A percentile compares a stretch with the other conserved stretches of the same genome.
Conservation (phyloP, 2,113 vertebrate species). For the Gopherus flavomarginatus region DNA sequence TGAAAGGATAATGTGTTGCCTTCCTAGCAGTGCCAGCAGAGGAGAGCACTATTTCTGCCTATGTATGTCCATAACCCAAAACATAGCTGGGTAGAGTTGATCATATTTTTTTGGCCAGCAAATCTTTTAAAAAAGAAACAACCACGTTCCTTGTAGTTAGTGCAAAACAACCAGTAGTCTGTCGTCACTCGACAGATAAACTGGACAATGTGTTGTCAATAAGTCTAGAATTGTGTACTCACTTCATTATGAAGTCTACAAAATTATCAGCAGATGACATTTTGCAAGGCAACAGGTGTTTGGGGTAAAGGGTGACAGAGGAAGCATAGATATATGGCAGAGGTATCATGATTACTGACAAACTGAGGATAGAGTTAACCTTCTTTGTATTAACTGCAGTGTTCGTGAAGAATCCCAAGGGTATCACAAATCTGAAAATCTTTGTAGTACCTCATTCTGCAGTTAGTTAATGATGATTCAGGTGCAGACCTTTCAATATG, state of each 20-base stretch:
- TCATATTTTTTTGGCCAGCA: rapidly evolving
- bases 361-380: not conserved
- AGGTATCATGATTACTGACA: not conserved
- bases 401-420: not conserved
- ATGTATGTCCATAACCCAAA: rapidly evolving
- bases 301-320: not conserved
- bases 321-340: not conserved
- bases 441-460: not conserved
- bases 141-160: not conserved
- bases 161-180: not conserved
- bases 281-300: conserved; percentile 24
- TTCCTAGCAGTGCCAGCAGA: not conserved
- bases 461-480: not conserved
- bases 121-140: not conserved
- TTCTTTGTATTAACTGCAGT: not conserved
- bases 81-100: not conserved
- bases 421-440: not conserved
- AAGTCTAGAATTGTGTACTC: not conserved
- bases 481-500: not conserved
- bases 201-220: not conserved
- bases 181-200: not conserved
- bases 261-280: not conserved
- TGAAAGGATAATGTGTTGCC: not conserved
- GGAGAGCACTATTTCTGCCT: not conserved
- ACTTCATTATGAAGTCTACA: not conserved